Conservation (phyloP, 2,888 invertebrate genomes). For the Drosophila longiperda region DNA sequence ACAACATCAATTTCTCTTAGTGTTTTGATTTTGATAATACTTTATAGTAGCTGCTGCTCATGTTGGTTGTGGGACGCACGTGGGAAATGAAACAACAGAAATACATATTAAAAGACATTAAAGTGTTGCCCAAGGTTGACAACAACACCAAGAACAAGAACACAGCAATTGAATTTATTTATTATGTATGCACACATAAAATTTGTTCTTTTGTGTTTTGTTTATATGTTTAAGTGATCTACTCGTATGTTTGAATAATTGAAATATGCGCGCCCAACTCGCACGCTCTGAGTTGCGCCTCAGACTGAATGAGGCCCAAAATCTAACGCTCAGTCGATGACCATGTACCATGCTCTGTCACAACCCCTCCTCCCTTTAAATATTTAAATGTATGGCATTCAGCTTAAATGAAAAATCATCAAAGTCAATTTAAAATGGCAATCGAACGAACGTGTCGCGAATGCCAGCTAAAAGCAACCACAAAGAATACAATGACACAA, state of each 20-base stretch:
- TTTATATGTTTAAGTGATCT: conserved; percentile 22
- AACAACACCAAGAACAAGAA: conserved; percentile 3
- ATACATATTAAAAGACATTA: conserved; percentile 48
- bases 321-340: conserved; percentile 50
- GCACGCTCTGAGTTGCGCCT: conserved; percentile 32
- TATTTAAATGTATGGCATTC: conserved; percentile 57
- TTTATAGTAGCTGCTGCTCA: conserved; percentile 29
- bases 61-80: conserved; percentile 41
- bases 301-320: conserved; percentile 36
- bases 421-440: conserved; percentile 71
- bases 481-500: conserved; percentile 46
- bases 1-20: neutral
- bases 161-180: conserved; percentile 35
- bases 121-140: conserved; percentile 50
- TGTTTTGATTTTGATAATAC: conserved; percentile 23
- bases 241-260: conserved; percentile 14
- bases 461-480: conserved; percentile 46
- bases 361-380: neutral
- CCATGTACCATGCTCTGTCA: conserved; percentile 30
- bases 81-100: conserved; percentile 72
- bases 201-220: neutral
- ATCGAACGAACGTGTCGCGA: conserved; percentile 77
- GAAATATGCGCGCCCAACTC: conserved; percentile 30
- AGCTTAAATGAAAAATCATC: conserved; percentile 76
- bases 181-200: conserved; percentile 15